Base-by-base conservation (phyloP, 2,113 vertebrate genomes). In the Phycodurus eques region DNA sequence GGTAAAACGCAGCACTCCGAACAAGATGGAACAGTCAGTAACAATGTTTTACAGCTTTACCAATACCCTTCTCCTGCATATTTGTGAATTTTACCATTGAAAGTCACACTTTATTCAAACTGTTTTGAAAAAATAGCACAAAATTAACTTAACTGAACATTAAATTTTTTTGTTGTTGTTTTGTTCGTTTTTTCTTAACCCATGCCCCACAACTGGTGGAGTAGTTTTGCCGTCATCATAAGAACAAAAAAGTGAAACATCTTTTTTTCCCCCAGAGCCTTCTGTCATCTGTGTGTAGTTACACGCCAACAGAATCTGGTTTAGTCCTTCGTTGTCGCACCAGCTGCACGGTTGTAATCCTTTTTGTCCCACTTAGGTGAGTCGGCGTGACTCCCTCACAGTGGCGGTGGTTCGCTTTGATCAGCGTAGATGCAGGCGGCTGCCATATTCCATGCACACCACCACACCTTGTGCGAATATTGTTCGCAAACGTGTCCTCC, bases 391-490 rank as follows among this genome's bases (percentile, higher is more conserved):
- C 68, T 56, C 53, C 70, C 78, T 64, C 78, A 60, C 81, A 84
- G 81, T 76, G 75, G 79, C 74, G 80, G 72, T 77, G 71, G 15
- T 77, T 78, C 51, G 74, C 85, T 88, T 85, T 87, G 84, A 88
- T 88, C 80, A 76, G 70, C 63, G 75, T 83, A 74, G 81, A 88
- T 88, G 82, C 74, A n/a, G 83, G 70, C 63, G 67, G 69, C 77
- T 85, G 81, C 86, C 83, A 87, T 84, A 83, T 81, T 85, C 57
- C 73, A 80, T 85, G 86, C 85, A 80, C 87, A 80, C 79, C 57
- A 7, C 27, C 31, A 78, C 81, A 75, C 82, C 74, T 81, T 84
- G 61, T 85, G 83, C 86, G 81, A 85, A 88, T 85, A 84, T 79
- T 86, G 83, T 86, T 88, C 82, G 85, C 76, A 73, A 89, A 88